Conservation (phyloP, 37 sponge, comb jelly and placozoan genomes). For the Axinella damicornis region DNA sequence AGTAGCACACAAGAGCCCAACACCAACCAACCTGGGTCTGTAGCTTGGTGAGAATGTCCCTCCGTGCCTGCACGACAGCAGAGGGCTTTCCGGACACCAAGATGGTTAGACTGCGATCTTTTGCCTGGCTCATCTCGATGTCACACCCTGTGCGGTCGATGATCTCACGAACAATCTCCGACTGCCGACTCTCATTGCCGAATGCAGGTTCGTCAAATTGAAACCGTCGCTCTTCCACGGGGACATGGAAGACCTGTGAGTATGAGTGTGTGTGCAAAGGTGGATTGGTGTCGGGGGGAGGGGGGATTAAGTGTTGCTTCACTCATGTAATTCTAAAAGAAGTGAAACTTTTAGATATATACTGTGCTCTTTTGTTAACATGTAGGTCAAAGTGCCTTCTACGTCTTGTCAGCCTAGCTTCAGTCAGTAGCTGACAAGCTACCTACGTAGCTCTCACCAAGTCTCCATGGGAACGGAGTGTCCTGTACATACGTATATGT, state of each 20-base stretch:
- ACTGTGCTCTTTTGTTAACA: too few relatives aligned
- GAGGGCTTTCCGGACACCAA: slow-evolving; percentile 89
- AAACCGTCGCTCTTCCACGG: slow-evolving; percentile 73
- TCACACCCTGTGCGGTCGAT: slow-evolving; percentile 77
- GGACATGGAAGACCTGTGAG: slow-evolving; percentile 84
- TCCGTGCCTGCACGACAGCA: slow-evolving; percentile 69
- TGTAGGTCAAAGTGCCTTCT: too few relatives aligned
- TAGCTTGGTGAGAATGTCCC: slow-evolving; percentile 64
- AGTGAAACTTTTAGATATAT: too few relatives aligned
- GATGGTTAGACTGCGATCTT: slow-evolving; percentile 86
- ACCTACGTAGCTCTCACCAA: too few relatives aligned
- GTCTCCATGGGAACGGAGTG: too few relatives aligned
- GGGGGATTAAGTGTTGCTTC: too few relatives aligned
- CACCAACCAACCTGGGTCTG: slow-evolving; percentile 76
- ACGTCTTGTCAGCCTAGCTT: too few relatives aligned
- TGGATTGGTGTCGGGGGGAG: neutral
- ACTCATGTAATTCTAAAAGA: too few relatives aligned
- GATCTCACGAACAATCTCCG: slow-evolving; percentile 71
- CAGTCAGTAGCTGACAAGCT: too few relatives aligned
- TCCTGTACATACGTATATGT: too few relatives aligned
- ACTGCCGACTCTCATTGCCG: slow-evolving; percentile 70
- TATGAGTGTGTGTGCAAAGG: neutral
- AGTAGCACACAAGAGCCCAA: too few relatives aligned
- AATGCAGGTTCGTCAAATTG: slow-evolving; percentile 56
- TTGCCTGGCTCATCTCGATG: slow-evolving; percentile 84